Conservation (phyloP, 1,140 invertebrate species). For the Fopius arisanus region DNA sequence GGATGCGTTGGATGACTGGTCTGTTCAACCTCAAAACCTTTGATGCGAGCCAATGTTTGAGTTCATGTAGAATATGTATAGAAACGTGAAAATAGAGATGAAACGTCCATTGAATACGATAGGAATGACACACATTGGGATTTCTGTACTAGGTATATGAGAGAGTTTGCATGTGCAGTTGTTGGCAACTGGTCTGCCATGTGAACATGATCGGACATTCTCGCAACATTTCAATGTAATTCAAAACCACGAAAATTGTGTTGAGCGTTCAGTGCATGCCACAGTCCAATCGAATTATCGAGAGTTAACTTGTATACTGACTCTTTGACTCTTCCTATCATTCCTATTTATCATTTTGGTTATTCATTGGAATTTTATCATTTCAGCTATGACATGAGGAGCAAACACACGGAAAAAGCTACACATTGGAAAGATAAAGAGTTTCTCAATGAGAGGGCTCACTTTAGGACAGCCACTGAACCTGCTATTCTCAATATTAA, state of each 20-base stretch:
- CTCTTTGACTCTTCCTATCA: not conserved
- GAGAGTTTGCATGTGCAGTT: conserved; percentile 10
- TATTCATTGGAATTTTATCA: conserved; percentile 36
- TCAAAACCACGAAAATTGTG: conserved; percentile 24
- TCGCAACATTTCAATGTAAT: conserved; percentile 32
- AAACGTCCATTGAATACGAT: conserved; percentile 19
- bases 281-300: not conserved
- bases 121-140: not conserved
- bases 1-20: not conserved
- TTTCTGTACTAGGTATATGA: not conserved
- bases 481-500: conserved; percentile 72
- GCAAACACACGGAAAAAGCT: conserved; percentile 64
- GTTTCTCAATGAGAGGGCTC: conserved; percentile 67
- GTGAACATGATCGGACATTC: conserved; percentile 37
- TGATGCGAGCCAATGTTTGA: not conserved
- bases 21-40: not conserved
- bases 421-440: conserved; percentile 70
- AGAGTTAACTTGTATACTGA: not conserved
- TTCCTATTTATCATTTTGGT: not conserved
- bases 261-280: not conserved
- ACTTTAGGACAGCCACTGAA: conserved; percentile 66
- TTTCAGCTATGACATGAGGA: conserved; percentile 71
- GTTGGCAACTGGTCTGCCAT: conserved; percentile 34
- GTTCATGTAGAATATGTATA: not conserved
- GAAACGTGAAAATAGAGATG: not conserved